Base-by-base conservation (phyloP, 2,888 invertebrate species). In the Ommatoiulus sabulosus region DNA sequence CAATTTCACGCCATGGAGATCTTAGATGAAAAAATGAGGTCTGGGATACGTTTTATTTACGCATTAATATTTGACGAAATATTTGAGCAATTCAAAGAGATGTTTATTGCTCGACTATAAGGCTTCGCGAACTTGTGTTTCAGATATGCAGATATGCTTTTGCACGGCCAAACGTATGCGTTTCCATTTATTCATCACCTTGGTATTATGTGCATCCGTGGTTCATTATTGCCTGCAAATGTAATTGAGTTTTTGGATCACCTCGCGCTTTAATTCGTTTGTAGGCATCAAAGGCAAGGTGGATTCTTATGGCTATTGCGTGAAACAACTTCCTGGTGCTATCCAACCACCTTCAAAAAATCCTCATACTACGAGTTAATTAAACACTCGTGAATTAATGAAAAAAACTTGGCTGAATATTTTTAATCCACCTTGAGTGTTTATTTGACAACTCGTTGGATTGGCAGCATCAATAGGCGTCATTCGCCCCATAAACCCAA, bases 191-290 rank as follows among this genome's bases (percentile, higher is more conserved):
- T 80, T 3, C 80, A 35, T 57, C 57, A n/a, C 57, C 57, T 57
- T 35, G 8, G 80, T 35, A 35, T 57, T 80, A 80, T 80, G 35
- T 35, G 80, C 80, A 80, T 80, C 80, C 8, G 12, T 35, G 80
- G 24, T 35, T 80, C 35, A 80, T 80, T 80, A 80, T 80, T 80
- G 35, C 35, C 35, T 15, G 24, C 35, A 35, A 80, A 80, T 80
- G 80, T 80, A 80, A 80, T 80, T 80, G 80, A 80, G 80, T 80
- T 80, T 80, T 80, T 80, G 80, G 80, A 80, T 80, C 80, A 80
- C 80, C 80, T 80, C 35, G 80, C 80, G 24, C 80, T 12, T 35
- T 80, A 80, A 80, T 80, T 80, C 80, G 80, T 80, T 80, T 12
- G 80, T 10, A 80, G 35, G 15, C 80, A 35, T 35, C 35, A 24